phyloP scores from a whole-genome alignment of 1,140 invertebrate genomes.

The Drosophila seguyi region DNA sequence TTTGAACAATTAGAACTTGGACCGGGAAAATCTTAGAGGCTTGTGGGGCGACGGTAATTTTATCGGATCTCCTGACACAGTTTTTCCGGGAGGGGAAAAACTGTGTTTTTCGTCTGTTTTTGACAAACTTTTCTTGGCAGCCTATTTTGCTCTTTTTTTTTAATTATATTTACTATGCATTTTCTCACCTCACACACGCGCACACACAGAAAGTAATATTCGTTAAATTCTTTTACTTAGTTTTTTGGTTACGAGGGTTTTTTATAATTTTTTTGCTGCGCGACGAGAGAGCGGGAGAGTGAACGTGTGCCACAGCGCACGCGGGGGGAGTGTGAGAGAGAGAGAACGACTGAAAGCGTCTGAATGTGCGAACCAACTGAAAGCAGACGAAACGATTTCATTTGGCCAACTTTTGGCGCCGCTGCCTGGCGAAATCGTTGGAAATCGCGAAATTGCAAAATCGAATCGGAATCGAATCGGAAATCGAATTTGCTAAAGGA shows the following conservation, averaged over 20 bases:
- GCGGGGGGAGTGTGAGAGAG: constrained; percentile 6
- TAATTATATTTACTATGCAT: background rate
- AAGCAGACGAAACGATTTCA: constrained; percentile 52
- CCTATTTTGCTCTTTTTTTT: background rate
- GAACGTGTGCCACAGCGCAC: constrained; percentile 21
- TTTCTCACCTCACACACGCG: constrained; percentile 31
- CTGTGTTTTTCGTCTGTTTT: background rate
- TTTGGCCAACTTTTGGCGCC: constrained; percentile 53
- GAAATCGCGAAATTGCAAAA: constrained; percentile 59
- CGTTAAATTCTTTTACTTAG: constrained; percentile 5
- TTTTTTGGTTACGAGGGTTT: constrained; percentile 12
- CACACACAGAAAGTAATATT: constrained; percentile 25
- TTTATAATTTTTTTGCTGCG: constrained; percentile 9
- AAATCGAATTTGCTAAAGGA: constrained; percentile 34
- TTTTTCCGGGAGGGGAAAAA: constrained; percentile 1
- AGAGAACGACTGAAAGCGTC: constrained; percentile 55
- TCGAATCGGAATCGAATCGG: constrained; percentile 21
- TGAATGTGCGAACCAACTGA: constrained; percentile 69
- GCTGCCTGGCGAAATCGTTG: constrained; percentile 51
- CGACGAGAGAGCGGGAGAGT: constrained; percentile 36
- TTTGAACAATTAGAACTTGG: background rate
- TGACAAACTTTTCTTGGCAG: constrained; percentile 14
- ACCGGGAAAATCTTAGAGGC: background rate
- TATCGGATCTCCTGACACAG: background rate
- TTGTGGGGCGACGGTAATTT: constrained; percentile 1